Evolutionary conservation across 2,797 vertebrate genomes (phyloP).

Genomic region (Cyclopterus lumpus): DNA sequence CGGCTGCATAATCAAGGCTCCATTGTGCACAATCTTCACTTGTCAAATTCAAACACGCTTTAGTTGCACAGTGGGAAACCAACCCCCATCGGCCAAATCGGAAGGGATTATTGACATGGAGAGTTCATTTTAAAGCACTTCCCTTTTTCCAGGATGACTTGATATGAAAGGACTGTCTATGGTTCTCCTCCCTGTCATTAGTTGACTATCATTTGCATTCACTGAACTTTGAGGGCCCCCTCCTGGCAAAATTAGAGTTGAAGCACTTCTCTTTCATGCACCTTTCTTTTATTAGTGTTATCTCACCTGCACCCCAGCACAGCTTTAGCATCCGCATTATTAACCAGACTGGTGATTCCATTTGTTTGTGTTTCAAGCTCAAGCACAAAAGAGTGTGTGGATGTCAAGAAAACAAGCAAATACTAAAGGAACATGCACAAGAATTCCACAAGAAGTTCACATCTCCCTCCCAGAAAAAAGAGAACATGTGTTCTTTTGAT

Average conservation of each 20-base stretch:
- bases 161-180: not conserved
- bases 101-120: not conserved
- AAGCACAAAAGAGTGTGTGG: not conserved
- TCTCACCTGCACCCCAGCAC: not conserved
- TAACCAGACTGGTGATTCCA: not conserved
- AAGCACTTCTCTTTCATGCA: not conserved
- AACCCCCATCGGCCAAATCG: not conserved
- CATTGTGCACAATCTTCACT: not conserved
- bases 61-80: not conserved
- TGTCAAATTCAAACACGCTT: not conserved
- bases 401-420: conserved; percentile 10
- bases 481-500: no score
- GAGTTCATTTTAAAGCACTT: not conserved
- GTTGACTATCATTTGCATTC: not conserved
- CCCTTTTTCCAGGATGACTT: not conserved
- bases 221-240: not conserved
- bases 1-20: not conserved
- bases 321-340: conserved; percentile 11
- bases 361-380: conserved; percentile 3
- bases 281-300: not conserved
- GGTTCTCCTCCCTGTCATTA: not conserved
- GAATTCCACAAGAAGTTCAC: not conserved
- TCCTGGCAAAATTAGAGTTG: not conserved
- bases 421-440: not conserved
- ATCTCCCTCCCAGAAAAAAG: no score